Base-by-base conservation (phyloP, 2,888 invertebrate genomes). In the Diaprepes abbreviatus region DNA sequence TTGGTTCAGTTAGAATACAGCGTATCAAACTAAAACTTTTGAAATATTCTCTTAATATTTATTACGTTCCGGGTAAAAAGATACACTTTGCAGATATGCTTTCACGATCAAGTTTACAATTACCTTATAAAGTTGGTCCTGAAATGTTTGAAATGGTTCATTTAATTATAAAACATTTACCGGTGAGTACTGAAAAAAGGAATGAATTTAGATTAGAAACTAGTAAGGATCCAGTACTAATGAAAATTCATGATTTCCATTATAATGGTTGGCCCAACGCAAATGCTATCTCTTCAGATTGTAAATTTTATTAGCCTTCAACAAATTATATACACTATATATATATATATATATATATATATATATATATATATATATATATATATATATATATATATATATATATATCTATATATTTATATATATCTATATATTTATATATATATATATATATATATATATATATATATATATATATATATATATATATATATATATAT, bases 1-100 rank as follows among this genome's bases (percentile, higher is more conserved):
- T 35, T n/a, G n/a, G n/a, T n/a, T n/a, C n/a, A n/a, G n/a, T n/a
- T n/a, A n/a, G n/a, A n/a, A n/a, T n/a, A n/a, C n/a, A n/a, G n/a
- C n/a, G n/a, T n/a, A n/a, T n/a, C n/a, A n/a, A n/a, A n/a, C n/a
- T 35, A 35, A 35, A 72, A 36, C 33, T 76, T 3, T 40, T 66
- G 54, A 75, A 70, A 52, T 77, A 76, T 72, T 62, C 74, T 19
- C 58, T 77, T 14, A 54, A 48, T 17, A 67, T 76, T 28, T 65
- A 54, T n/a, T 76, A 76, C 55, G 10, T 76, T 12, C 75, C 75
- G 3, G 77, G 75, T 3, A 78, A 74, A 65, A 54, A 35, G 12
- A 35, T 35, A 4, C 12, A 70, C 48, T 58, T 73, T n/a, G 69
- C 72, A 28, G 73, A 73, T 55, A 14, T 66, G n/a, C 40, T 73